These are phyloP conservation scores for Cosmorhoe ocellata DNA, from an alignment of 2,888 invertebrate species.

Conservation along the genomic window DNA sequence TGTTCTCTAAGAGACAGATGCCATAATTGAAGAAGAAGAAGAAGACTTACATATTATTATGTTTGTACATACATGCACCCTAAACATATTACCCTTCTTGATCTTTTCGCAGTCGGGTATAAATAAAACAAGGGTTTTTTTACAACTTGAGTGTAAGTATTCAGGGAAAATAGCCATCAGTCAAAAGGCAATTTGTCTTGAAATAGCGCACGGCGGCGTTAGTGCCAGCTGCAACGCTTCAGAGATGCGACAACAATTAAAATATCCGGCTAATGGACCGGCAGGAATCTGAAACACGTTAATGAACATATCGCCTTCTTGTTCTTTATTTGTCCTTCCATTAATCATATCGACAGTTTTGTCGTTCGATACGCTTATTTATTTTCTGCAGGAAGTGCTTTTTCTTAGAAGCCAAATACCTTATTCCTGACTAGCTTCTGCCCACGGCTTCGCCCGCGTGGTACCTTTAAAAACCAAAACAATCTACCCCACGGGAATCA, in stretches of 20 bases:
- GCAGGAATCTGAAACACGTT: constrained; percentile 72
- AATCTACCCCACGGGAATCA: too few relatives aligned
- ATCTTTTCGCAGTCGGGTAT: too few relatives aligned
- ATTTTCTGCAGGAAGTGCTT: constrained; percentile 11
- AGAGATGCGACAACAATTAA: constrained; percentile 71
- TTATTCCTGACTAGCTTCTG: too few relatives aligned
- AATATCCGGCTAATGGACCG: constrained; percentile 80
- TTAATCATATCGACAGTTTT: constrained; percentile 58
- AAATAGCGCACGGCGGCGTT: constrained; percentile 74
- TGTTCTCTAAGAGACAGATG: too few relatives aligned
- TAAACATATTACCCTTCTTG: too few relatives aligned
- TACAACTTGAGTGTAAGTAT: neutral
- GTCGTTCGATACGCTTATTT: constrained; percentile 28
- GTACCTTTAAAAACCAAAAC: too few relatives aligned
- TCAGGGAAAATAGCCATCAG: constrained; percentile 63
- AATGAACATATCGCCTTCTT: constrained; percentile 74
- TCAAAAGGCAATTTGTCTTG: constrained; percentile 75
- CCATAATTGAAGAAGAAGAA: too few relatives aligned
- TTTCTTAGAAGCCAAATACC: constrained; percentile 4
- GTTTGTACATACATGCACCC: too few relatives aligned
- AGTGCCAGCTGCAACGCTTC: constrained; percentile 77
- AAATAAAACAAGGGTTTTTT: constrained; percentile 1
- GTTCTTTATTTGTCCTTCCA: constrained; percentile 61
- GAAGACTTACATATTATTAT: too few relatives aligned
- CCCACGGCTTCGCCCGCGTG: too few relatives aligned